Conservation (phyloP, 2,113 vertebrate genomes). For the Calonectris borealis region DNA sequence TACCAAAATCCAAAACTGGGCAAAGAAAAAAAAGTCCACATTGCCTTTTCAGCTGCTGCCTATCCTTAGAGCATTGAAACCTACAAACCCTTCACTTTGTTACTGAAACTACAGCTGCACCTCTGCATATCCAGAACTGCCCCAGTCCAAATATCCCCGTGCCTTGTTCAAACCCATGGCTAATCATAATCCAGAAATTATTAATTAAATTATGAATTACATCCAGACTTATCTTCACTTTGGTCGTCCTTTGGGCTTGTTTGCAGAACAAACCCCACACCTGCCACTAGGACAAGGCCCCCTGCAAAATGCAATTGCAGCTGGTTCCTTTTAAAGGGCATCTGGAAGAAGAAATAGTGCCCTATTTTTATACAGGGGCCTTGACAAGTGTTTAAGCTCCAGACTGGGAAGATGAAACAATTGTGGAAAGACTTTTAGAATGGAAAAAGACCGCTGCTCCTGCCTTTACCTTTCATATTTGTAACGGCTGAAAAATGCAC, state of each 20-base stretch:
- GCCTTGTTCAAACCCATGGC: neutral
- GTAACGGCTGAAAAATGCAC: neutral
- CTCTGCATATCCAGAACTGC: neutral
- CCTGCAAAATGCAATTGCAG: neutral
- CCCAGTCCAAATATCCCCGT: neutral
- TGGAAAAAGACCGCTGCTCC: rapidly evolving
- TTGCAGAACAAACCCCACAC: neutral
- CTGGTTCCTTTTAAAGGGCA: neutral
- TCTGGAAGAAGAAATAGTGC: neutral
- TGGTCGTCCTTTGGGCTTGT: neutral
- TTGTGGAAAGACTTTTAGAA: neutral
- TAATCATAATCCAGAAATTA: neutral
- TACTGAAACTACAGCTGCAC: neutral
- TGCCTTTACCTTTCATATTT: neutral
- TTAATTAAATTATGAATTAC: neutral
- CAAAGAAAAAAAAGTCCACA: neutral
- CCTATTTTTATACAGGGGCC: neutral
- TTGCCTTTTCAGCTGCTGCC: neutral
- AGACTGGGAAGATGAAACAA: neutral
- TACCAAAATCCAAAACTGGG: neutral
- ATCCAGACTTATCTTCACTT: neutral
- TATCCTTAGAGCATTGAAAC: neutral
- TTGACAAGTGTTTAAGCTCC: neutral
- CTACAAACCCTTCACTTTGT: neutral
- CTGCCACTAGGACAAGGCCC: neutral